These are phyloP conservation scores for Orthosia gracilis DNA, from an alignment of 2,888 invertebrate species.

Conservation along the genomic window DNA sequence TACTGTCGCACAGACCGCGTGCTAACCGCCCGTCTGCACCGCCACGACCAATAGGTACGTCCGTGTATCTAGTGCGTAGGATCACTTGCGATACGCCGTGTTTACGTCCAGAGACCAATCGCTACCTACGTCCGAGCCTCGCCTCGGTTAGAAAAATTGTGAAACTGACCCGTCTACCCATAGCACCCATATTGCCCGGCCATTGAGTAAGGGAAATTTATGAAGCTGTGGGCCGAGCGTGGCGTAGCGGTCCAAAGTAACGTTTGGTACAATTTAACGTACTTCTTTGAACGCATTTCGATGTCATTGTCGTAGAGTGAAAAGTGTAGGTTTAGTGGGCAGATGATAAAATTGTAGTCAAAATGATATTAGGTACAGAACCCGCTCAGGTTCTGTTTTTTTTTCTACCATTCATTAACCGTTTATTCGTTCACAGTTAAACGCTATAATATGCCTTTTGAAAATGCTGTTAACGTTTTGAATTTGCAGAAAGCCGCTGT, in stretches of 20 bases:
- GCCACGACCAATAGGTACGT: slow-evolving; percentile 69
- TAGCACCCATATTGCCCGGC: slow-evolving; percentile 18
- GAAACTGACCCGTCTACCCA: slow-evolving; percentile 51
- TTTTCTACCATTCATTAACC: not conserved
- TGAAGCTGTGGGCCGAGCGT: slow-evolving; percentile 58
- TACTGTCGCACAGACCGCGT: slow-evolving; percentile 39
- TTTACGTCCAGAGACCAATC: slow-evolving; percentile 77
- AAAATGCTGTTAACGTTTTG: no score
- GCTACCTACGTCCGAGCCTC: slow-evolving; percentile 66
- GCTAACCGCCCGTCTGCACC: slow-evolving; percentile 65
- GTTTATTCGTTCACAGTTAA: not conserved
- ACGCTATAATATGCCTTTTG: not conserved
- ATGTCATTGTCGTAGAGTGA: slow-evolving; percentile 39
- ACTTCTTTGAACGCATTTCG: slow-evolving; percentile 38
- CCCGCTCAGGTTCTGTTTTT: not conserved
- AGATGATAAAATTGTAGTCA: slow-evolving; percentile 4
- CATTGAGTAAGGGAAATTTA: slow-evolving; percentile 60
- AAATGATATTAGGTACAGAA: not conserved
- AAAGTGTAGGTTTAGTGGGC: slow-evolving; percentile 22
- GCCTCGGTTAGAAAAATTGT: slow-evolving; percentile 66
- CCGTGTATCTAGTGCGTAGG: slow-evolving; percentile 85
- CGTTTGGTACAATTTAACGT: slow-evolving; percentile 43
- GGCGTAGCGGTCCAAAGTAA: slow-evolving; percentile 31
- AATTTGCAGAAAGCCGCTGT: not conserved
- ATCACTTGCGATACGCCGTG: slow-evolving; percentile 79